These are phyloP conservation scores for Camptogramma bilineatum DNA, from an alignment of 2,888 invertebrate species.

Conservation along the genomic window DNA sequence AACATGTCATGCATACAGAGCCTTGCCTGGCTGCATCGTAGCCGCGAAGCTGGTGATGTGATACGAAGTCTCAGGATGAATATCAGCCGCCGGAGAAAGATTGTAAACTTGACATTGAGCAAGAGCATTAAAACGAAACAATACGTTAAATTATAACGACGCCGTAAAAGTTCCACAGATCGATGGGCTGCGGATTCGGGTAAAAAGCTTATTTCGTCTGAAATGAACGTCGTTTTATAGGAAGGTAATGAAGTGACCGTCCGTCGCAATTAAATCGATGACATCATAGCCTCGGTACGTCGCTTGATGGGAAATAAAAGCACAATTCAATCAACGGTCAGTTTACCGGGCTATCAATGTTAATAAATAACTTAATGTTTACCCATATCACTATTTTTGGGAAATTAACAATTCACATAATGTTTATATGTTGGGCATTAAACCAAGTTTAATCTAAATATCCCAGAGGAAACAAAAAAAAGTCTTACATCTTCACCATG, in stretches of 20 bases:
- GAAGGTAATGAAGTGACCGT: constrained; percentile 72
- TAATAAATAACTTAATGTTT: constrained; percentile 24
- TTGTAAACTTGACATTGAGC: constrained; percentile 65
- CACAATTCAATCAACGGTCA: constrained; percentile 71
- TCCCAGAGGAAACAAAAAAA: background rate
- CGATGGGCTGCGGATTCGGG: constrained; percentile 54
- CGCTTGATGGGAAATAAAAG: constrained; percentile 75
- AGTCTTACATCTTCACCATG: no score
- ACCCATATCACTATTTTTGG: constrained; percentile 2
- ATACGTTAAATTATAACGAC: constrained; percentile 64
- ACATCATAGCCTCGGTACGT: constrained; percentile 73
- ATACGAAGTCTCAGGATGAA: constrained; percentile 48
- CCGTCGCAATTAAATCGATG: constrained; percentile 79
- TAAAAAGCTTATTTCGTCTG: constrained; percentile 57
- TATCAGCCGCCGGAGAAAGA: constrained; percentile 41
- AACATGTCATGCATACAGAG: constrained; percentile 65
- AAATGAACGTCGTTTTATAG: constrained; percentile 68
- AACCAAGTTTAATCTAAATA: background rate
- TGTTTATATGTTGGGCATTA: background rate
- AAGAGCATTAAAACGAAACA: constrained; percentile 55
- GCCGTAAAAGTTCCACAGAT: constrained; percentile 64
- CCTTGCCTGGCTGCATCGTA: constrained; percentile 48
- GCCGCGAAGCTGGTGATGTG: constrained; percentile 29
- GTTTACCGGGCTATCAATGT: constrained; percentile 22
- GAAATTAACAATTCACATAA: background rate